These are phyloP conservation scores for Emydocephalus ijimae DNA, from an alignment of 2,113 vertebrate genomes.

Conservation along the genomic window DNA sequence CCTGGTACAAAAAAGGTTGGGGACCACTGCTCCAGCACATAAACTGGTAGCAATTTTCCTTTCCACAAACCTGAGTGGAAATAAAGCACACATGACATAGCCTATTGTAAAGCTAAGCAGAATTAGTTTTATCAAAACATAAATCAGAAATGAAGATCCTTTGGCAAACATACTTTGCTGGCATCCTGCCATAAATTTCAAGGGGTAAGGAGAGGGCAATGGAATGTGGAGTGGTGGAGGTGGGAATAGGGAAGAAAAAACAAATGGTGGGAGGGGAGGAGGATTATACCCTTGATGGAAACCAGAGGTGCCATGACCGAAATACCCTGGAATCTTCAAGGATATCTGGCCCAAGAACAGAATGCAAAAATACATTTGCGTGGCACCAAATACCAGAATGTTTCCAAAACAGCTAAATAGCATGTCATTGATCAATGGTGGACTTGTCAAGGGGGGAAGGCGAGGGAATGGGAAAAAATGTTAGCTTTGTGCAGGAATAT, in stretches of 20 bases:
- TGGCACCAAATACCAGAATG: not conserved
- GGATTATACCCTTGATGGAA: not conserved
- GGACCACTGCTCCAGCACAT: not conserved
- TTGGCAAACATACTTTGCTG: not conserved
- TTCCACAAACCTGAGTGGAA: not conserved
- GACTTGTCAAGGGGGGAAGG: not conserved
- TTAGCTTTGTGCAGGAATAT: not conserved
- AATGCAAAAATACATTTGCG: not conserved
- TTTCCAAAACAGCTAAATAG: not conserved
- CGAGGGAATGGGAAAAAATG: not conserved
- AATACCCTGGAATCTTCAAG: not conserved
- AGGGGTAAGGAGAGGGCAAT: not conserved
- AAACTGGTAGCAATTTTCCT: not conserved
- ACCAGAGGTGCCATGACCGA: not conserved
- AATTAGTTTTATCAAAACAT: conserved; percentile 7
- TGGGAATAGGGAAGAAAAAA: not conserved
- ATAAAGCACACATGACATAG: not conserved
- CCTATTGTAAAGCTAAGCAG: not conserved
- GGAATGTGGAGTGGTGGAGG: not conserved
- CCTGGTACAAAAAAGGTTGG: too few relatives aligned
- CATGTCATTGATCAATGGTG: not conserved
- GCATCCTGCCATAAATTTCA: not conserved
- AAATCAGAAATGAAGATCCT: not conserved
- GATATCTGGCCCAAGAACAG: not conserved
- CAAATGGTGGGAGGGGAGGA: not conserved